A percentile compares a stretch with the other conserved stretches of the same genome.
phyloP scores from a whole-genome alignment of 2,888 invertebrate genomes.

The Peribatodes rhomboidaria region DNA sequence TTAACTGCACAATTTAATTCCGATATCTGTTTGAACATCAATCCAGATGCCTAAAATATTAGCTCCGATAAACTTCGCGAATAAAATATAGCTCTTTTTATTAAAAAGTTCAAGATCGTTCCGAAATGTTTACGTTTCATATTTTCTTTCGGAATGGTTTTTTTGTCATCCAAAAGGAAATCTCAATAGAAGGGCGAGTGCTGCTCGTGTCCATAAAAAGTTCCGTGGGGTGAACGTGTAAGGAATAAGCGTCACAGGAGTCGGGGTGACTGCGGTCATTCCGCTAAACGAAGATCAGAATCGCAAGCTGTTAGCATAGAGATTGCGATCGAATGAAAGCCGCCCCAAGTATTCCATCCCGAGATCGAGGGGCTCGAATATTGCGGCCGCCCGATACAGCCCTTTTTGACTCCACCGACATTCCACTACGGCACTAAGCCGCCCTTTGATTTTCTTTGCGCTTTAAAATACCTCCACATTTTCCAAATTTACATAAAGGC shows the following conservation, averaged over 20 bases:
- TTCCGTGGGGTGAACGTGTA: constrained; percentile 83
- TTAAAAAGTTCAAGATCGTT: constrained; percentile 31
- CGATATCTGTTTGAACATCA: constrained; percentile 37
- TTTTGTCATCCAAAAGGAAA: constrained; percentile 68
- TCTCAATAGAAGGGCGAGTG: constrained; percentile 72
- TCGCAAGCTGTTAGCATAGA: constrained; percentile 87
- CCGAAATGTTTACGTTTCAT: constrained; percentile 48
- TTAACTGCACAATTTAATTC: constrained; percentile 41
- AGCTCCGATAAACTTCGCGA: constrained; percentile 8
- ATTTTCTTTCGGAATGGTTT: constrained; percentile 59
- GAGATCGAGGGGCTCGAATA: constrained; percentile 81
- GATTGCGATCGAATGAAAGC: constrained; percentile 86
- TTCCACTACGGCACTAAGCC: constrained; percentile 71
- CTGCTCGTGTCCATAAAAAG: constrained; percentile 80
- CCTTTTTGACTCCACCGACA: constrained; percentile 78
- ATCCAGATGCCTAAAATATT: constrained; percentile 6
- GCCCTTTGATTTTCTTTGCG: constrained; percentile 76
- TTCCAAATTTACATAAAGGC: constrained; percentile 59
- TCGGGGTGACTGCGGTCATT: constrained; percentile 85
- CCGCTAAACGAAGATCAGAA: constrained; percentile 87
- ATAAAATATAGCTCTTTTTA: constrained; percentile 42
- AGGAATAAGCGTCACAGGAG: constrained; percentile 83
- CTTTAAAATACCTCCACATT: constrained; percentile 67
- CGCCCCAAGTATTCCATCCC: constrained; percentile 83
- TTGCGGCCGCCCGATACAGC: constrained; percentile 80